phyloP scores from a whole-genome alignment of 2,113 vertebrate species.

The Pao palembangensis region DNA sequence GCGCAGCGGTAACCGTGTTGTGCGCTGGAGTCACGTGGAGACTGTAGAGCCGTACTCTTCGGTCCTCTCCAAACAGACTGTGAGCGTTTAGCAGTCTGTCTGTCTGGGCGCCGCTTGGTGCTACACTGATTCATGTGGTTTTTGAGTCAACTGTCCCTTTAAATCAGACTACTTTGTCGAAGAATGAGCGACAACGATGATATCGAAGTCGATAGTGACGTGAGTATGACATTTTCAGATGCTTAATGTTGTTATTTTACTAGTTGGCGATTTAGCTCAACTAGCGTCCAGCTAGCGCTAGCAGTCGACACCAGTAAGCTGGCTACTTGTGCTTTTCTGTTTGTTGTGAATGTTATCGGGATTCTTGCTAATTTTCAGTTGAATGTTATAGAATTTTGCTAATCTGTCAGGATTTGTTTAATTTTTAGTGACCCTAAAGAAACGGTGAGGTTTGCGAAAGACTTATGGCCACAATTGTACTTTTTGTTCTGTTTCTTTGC shows the following conservation, averaged over 20 bases:
- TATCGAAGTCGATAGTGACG: conserved; percentile 99
- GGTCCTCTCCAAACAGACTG: conserved; percentile 62
- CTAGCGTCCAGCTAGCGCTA: conserved; percentile 60
- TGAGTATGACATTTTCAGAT: conserved; percentile 73
- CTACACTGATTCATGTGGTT: conserved; percentile 67
- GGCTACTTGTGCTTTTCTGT: conserved; percentile 37
- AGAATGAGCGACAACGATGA: conserved; percentile 99
- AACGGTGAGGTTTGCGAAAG: conserved; percentile 34
- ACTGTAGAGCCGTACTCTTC: conserved; percentile 39
- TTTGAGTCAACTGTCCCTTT: conserved; percentile 63
- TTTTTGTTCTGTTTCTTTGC: conserved; percentile 75
- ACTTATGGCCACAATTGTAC: conserved; percentile 70
- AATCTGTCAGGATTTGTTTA: neutral
- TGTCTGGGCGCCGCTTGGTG: conserved; percentile 58
- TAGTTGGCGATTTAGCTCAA: conserved; percentile 43
- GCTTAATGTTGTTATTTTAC: conserved; percentile 23
- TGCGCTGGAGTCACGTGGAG: conserved; percentile 75
- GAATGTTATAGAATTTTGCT: neutral
- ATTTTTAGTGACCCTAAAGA: conserved; percentile 36
- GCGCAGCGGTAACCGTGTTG: conserved; percentile 37
- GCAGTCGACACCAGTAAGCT: conserved; percentile 28
- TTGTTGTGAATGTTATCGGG: conserved; percentile 20
- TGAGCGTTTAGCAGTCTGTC: conserved; percentile 53
- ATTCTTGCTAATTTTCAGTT: conserved; percentile 10
- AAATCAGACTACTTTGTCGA: conserved; percentile 64